Percentiles rank a stretch among this genome's conserved stretches.
Evolutionary conservation across 2,888 invertebrate species (phyloP).

Genomic region (Latrodectus hesperus): DNA sequence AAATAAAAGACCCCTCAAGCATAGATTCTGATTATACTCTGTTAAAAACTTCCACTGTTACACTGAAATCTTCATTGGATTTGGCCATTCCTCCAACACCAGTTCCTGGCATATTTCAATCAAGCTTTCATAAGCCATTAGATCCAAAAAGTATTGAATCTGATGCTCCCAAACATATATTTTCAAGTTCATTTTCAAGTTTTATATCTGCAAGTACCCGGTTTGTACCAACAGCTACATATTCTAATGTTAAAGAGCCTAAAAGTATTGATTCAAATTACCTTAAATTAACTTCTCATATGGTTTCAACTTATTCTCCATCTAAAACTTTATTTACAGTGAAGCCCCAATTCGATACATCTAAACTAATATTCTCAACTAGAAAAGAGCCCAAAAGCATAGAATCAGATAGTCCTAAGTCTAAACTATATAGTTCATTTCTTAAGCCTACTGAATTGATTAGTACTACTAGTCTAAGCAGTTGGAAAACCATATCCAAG

Average conservation of each 20-base stretch:
- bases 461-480: background rate
- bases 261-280: slow-evolving; percentile 10
- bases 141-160: slow-evolving; percentile 27
- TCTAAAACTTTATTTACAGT: background rate
- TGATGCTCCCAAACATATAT: background rate
- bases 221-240: background rate
- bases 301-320: background rate
- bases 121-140: background rate
- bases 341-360: background rate
- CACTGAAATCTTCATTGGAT: too few species aligned
- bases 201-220: background rate
- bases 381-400: background rate
- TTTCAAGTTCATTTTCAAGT: background rate
- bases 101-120: background rate
- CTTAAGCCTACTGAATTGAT: background rate
- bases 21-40: slow-evolving; percentile 5
- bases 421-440: background rate
- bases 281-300: background rate
- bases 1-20: background rate
- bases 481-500: too few species aligned
- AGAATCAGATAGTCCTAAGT: background rate
- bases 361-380: background rate
- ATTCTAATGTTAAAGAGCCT: background rate
- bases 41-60: background rate
- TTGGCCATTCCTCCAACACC: too few species aligned